Conservation (phyloP, 2,888 invertebrate genomes). For the Cotesia congregata region DNA sequence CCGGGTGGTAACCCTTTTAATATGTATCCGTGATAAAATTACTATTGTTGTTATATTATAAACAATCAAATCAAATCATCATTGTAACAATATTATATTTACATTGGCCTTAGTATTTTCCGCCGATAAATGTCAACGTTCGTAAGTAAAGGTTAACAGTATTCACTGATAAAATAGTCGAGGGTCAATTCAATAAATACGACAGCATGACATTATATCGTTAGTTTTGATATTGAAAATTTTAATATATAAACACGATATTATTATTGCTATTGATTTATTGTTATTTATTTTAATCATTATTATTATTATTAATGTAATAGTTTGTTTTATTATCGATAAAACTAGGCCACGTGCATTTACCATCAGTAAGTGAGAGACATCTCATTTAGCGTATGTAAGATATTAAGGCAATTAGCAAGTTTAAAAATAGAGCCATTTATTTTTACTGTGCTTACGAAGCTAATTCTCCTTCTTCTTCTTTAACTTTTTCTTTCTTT, state of each 20-base stretch:
- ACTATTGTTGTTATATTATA: background rate
- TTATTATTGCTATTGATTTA: background rate
- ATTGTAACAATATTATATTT: constrained; percentile 49
- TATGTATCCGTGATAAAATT: background rate
- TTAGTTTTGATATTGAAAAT: constrained; percentile 17
- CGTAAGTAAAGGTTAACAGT: constrained; percentile 59
- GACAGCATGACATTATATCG: constrained; percentile 42
- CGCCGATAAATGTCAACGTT: constrained; percentile 51
- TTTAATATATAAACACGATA: constrained; percentile 4
- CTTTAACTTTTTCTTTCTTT: background rate
- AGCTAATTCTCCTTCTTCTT: background rate
- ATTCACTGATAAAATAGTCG: constrained; percentile 54
- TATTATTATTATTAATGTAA: background rate
- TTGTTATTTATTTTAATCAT: background rate
- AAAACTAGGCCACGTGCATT: constrained; percentile 24
- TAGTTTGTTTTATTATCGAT: constrained; percentile 15
- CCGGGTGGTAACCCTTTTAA: background rate
- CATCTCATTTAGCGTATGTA: constrained; percentile 16
- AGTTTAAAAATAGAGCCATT: constrained; percentile 15
- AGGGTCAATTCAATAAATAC: constrained; percentile 55
- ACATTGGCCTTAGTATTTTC: constrained; percentile 55
- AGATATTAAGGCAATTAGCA: constrained; percentile 16
- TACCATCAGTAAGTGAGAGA: constrained; percentile 8
- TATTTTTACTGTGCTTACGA: constrained; percentile 6
- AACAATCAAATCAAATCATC: constrained; percentile 50